Percentiles rank a stretch among this genome's conserved stretches.
Conservation (phyloP, 1,140 invertebrate genomes). For the Ptiloglossa arizonensis region DNA sequence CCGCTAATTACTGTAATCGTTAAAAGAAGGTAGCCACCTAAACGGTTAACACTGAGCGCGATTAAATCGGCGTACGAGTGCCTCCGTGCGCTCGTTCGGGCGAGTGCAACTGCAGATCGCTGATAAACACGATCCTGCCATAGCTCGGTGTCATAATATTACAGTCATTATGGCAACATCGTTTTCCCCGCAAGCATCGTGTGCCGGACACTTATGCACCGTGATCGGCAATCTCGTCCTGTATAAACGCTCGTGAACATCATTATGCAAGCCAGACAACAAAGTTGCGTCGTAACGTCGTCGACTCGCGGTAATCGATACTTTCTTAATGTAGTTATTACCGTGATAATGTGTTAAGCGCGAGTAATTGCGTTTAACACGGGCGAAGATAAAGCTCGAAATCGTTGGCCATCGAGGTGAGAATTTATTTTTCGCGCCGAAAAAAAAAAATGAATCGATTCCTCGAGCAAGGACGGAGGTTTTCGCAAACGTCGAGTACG, state of each 20-base stretch:
- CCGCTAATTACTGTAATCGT: constrained; percentile 30
- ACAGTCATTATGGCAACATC: constrained; percentile 59
- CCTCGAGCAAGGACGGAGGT: no score
- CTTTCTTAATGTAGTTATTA: not conserved
- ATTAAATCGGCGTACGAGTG: constrained; percentile 44
- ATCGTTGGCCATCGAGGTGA: not conserved
- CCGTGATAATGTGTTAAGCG: not conserved
- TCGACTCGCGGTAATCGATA: constrained; percentile 2
- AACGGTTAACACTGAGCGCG: constrained; percentile 31
- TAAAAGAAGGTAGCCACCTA: not conserved
- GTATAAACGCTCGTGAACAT: constrained; percentile 35
- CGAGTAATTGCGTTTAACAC: constrained; percentile 3
- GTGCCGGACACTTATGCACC: constrained; percentile 25
- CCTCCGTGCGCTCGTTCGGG: constrained; percentile 35
- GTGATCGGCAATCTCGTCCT: constrained; percentile 49
- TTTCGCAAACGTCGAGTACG: no score
- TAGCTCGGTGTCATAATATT: constrained; percentile 61
- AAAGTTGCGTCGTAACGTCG: constrained; percentile 18
- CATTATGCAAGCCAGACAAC: constrained; percentile 13
- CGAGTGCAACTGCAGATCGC: constrained; percentile 62
- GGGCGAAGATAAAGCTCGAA: not conserved
- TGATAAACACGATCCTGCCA: constrained; percentile 54
- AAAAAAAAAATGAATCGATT: not conserved
- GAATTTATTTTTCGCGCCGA: not conserved
- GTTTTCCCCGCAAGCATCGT: constrained; percentile 35